Percentiles rank a stretch among this genome's conserved stretches.
Conservation (phyloP, 1,140 invertebrate genomes). For the Drosophila elegans region DNA sequence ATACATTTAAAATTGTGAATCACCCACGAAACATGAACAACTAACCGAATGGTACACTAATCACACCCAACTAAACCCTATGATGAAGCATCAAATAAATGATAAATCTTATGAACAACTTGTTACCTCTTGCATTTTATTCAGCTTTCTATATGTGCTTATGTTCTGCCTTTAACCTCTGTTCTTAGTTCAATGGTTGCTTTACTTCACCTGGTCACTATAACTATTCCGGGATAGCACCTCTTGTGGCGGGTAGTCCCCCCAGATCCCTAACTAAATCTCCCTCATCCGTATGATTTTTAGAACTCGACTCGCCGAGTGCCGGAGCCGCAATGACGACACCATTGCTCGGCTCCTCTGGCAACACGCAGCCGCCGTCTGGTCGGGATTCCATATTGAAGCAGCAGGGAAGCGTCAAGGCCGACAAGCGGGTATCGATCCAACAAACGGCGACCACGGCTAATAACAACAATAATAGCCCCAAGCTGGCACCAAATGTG, state of each 20-base stretch:
- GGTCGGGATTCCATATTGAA: slow-evolving; percentile 83
- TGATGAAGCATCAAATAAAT: slow-evolving; percentile 40
- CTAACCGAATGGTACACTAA: slow-evolving; percentile 30
- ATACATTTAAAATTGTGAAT: slow-evolving; percentile 50
- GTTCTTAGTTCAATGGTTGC: slow-evolving; percentile 19
- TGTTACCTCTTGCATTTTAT: slow-evolving; percentile 45
- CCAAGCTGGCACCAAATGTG: slow-evolving; percentile 64
- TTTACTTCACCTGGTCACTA: slow-evolving; percentile 20
- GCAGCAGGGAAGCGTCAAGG: slow-evolving; percentile 78
- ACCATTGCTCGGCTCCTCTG: slow-evolving; percentile 26
- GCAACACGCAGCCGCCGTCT: slow-evolving; percentile 34
- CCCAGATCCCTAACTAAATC: slow-evolving; percentile 28
- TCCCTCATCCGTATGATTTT: slow-evolving; percentile 39
- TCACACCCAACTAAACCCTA: slow-evolving; percentile 18
- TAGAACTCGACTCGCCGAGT: slow-evolving; percentile 38
- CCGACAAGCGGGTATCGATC: slow-evolving; percentile 82
- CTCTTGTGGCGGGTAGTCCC: slow-evolving; percentile 5
- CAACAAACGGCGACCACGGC: slow-evolving; percentile 52
- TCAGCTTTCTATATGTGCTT: slow-evolving; percentile 40
- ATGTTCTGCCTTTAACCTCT: slow-evolving; percentile 29
- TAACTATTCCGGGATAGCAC: slow-evolving; percentile 7
- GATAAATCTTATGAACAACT: slow-evolving; percentile 53
- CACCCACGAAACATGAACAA: slow-evolving; percentile 39
- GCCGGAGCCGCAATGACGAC: slow-evolving; percentile 39
- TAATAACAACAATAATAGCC: slow-evolving; percentile 64